These are phyloP conservation scores for Orchestes rusci DNA, from an alignment of 2,888 invertebrate species.

Conservation along the genomic window DNA sequence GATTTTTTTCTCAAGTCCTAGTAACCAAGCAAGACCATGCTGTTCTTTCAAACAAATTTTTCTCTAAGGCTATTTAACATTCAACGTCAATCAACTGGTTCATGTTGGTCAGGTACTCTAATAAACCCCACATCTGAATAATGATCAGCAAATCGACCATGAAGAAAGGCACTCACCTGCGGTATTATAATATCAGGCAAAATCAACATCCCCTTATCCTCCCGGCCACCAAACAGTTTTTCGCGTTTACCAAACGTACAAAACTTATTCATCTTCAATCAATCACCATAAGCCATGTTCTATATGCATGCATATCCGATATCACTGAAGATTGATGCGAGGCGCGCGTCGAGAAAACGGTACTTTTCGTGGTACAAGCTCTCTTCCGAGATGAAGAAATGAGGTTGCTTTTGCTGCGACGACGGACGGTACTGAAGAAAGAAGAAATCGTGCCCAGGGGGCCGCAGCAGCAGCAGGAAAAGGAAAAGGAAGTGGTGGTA, in stretches of 20 bases:
- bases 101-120: too few species aligned
- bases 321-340: too few species aligned
- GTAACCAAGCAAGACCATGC: too few species aligned
- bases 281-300: too few species aligned
- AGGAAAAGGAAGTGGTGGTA: conserved; percentile 7
- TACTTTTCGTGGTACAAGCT: conserved; percentile 11
- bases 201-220: conserved; percentile 30
- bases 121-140: too few species aligned
- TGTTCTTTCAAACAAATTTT: too few species aligned
- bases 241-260: conserved; percentile 37
- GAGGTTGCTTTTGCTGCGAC: conserved; percentile 37
- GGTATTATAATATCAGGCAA: conserved; percentile 40
- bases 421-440: conserved; percentile 24
- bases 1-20: too few species aligned
- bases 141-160: too few species aligned
- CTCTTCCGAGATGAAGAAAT: conserved; percentile 33
- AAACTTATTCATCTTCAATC: conserved; percentile 36
- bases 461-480: conserved; percentile 27
- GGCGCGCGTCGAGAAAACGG: too few species aligned
- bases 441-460: conserved; percentile 18
- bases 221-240: conserved; percentile 29
- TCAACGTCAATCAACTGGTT: too few species aligned
- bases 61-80: too few species aligned
- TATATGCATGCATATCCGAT: too few species aligned
- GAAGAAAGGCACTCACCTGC: conserved; percentile 34